Conservation (phyloP, 2,888 invertebrate species). For the Macrophya alboannulata region DNA sequence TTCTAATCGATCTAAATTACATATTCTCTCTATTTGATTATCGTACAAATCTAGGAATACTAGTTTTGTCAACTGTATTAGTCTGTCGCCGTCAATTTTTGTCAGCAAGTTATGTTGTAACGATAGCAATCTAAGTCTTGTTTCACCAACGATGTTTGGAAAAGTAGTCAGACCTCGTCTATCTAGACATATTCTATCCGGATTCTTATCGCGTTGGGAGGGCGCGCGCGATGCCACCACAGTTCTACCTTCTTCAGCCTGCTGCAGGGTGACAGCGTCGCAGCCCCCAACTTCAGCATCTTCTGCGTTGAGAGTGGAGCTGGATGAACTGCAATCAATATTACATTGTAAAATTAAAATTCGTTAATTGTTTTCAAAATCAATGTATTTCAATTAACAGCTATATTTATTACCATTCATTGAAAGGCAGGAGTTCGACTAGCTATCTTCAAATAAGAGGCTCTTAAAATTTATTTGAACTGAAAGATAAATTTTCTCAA, state of each 20-base stretch:
- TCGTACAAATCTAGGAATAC: constrained; percentile 97
- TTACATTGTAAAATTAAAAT: constrained; percentile 52
- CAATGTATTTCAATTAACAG: neutral
- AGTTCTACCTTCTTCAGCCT: constrained; percentile 85
- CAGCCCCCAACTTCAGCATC: constrained; percentile 74
- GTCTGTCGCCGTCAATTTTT: constrained; percentile 85
- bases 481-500: neutral
- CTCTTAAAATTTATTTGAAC: neutral
- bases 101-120: constrained; percentile 95
- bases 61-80: constrained; percentile 85
- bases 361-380: neutral
- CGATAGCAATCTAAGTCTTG: constrained; percentile 91
- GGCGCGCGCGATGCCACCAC: constrained; percentile 87
- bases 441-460: neutral
- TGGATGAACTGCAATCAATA: constrained; percentile 64
- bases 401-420: neutral
- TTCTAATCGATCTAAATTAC: constrained; percentile 88
- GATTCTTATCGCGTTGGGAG: constrained; percentile 91
- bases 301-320: constrained; percentile 68
- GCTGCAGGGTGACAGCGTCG: constrained; percentile 78
- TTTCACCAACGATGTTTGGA: constrained; percentile 91
- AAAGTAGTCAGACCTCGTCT: constrained; percentile 91
- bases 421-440: neutral
- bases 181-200: constrained; percentile 95
- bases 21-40: constrained; percentile 95